Percentiles rank a stretch among this genome's conserved stretches.
phyloP scores from a whole-genome alignment of 2,797 vertebrate genomes.

The Onychomys leucogaster region DNA sequence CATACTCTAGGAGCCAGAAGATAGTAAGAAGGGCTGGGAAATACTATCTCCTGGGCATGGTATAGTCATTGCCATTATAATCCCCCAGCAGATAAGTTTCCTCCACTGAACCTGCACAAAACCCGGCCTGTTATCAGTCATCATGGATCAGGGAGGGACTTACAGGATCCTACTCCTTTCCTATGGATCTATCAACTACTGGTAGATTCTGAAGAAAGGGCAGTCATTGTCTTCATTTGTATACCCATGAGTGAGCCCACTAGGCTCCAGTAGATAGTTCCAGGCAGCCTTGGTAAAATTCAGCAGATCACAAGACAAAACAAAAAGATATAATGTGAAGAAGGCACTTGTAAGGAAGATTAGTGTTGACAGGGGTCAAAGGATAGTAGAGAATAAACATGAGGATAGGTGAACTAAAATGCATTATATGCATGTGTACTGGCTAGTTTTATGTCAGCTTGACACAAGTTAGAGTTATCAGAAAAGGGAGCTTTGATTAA shows the following conservation, averaged over 20 bases:
- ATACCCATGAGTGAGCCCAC: neutral
- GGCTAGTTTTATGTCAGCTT: neutral
- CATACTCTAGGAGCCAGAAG: neutral
- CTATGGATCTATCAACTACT: neutral
- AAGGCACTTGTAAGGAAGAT: neutral
- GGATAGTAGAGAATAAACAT: neutral
- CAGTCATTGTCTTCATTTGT: neutral
- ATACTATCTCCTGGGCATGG: neutral
- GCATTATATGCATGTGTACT: neutral
- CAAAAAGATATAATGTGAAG: neutral
- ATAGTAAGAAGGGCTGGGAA: neutral
- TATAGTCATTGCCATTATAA: neutral
- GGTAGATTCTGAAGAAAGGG: neutral
- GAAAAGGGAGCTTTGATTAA: neutral
- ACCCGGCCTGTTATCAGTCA: neutral
- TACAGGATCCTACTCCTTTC: neutral
- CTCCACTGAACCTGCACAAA: neutral
- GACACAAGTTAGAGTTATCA: neutral
- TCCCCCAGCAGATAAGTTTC: neutral
- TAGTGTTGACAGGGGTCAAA: neutral
- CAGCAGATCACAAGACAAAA: neutral
- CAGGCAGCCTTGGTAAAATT: neutral
- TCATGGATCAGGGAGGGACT: neutral
- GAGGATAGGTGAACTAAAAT: no score
- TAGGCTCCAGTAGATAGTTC: neutral